A percentile compares a stretch with the other conserved stretches of the same genome.
phyloP scores from a whole-genome alignment of 2,113 vertebrate species.

The Riparia riparia region DNA sequence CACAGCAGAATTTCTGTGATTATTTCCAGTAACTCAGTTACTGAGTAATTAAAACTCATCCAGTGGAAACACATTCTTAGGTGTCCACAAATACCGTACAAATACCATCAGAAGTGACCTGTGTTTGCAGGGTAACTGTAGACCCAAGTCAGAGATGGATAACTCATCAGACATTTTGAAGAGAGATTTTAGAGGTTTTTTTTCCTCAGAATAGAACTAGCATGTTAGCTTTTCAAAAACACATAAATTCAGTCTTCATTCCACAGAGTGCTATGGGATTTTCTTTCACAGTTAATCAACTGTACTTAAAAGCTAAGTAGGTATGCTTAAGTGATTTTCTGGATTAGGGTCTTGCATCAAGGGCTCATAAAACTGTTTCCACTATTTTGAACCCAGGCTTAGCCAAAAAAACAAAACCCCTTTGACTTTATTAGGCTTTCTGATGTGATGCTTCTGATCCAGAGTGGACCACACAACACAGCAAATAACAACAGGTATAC shows the following conservation, averaged over 20 bases:
- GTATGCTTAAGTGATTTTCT: not conserved
- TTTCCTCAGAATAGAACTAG: not conserved
- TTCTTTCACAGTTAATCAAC: not conserved
- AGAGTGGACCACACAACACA: not conserved
- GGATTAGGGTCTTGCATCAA: not conserved
- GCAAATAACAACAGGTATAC: not conserved
- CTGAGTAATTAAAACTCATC: not conserved
- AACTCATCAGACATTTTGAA: not conserved
- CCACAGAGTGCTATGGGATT: not conserved
- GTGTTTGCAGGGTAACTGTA: not conserved
- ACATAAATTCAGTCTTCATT: not conserved
- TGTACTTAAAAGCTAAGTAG: not conserved
- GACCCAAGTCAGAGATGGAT: not conserved
- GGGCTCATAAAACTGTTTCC: not conserved
- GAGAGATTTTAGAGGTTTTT: not conserved
- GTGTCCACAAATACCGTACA: not conserved
- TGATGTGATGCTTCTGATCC: not conserved
- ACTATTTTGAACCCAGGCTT: not conserved
- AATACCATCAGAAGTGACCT: not conserved
- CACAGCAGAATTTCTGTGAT: not conserved
- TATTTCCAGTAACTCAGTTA: not conserved
- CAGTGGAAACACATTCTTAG: not conserved
- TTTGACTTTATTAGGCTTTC: not conserved
- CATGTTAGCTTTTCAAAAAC: not conserved
- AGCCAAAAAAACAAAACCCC: not conserved